Evolutionary conservation across 2,797 vertebrate genomes (phyloP).

Genomic region (Oreonectes daqikongensis): DNA sequence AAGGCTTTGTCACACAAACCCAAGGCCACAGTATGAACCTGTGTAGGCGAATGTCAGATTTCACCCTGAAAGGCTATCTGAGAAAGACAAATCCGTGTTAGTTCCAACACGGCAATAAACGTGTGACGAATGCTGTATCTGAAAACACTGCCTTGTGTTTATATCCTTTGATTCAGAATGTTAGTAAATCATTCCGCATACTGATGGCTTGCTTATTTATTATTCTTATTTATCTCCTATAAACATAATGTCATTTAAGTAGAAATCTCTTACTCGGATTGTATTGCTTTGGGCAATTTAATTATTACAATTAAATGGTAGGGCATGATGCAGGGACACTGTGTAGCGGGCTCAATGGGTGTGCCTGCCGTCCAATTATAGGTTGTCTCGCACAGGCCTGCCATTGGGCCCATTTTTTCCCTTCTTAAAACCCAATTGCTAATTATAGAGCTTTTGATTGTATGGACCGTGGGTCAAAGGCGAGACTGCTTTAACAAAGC

Average conservation of each 20-base stretch:
- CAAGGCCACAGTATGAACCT: conserved; percentile 58
- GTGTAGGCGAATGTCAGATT: conserved; percentile 61
- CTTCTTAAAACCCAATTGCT: conserved; percentile 44
- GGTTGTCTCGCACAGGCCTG: conserved; percentile 48
- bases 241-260: conserved; percentile 15
- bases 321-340: conserved; percentile 37
- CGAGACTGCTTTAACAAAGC: conserved; percentile 12
- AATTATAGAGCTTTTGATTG: conserved; percentile 43
- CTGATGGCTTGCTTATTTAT: background rate
- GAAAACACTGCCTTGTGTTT: conserved; percentile 2
- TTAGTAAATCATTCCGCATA: conserved; percentile 8
- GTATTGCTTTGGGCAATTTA: conserved; percentile 35
- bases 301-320: conserved; percentile 45
- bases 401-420: conserved; percentile 36
- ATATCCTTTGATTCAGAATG: conserved; percentile 38
- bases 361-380: conserved; percentile 47
- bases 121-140: conserved; percentile 6
- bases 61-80: conserved; percentile 50
- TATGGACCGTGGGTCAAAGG: conserved; percentile 44
- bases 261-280: conserved; percentile 12
- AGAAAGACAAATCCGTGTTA: conserved; percentile 35
- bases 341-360: conserved; percentile 36
- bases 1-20: conserved; percentile 55
- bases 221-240: conserved; percentile 20
- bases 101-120: conserved; percentile 11